Percentiles rank a stretch among this genome's conserved stretches.
Conservation (phyloP, 1,140 invertebrate genomes). For the Aphis craccivora region DNA sequence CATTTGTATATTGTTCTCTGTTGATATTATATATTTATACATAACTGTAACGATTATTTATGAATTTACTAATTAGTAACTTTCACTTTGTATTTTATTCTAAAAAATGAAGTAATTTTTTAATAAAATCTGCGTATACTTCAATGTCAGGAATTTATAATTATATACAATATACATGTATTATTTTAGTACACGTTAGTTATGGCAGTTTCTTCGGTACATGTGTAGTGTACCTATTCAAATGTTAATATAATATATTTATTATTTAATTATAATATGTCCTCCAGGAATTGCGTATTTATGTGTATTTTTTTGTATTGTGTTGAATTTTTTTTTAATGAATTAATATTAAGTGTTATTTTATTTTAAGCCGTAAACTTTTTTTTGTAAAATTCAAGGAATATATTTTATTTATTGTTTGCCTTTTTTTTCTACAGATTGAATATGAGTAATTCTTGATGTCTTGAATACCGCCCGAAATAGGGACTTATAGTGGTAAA, state of each 20-base stretch:
- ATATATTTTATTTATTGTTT: neutral
- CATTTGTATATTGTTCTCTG: neutral
- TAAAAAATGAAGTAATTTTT: neutral
- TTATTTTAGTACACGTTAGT: neutral
- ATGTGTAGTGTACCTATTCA: neutral
- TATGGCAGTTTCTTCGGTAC: neutral
- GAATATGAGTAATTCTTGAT: neutral
- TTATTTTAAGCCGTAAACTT: neutral
- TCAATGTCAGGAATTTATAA: neutral
- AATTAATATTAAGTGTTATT: neutral
- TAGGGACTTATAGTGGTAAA: neutral
- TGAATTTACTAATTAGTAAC: neutral
- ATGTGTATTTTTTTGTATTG: conserved; percentile 3
- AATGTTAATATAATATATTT: conserved; percentile 6
- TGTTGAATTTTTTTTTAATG: neutral
- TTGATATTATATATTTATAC: neutral
- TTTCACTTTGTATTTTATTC: neutral
- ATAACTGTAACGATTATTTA: no score
- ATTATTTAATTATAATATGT: conserved; percentile 27
- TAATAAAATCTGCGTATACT: neutral
- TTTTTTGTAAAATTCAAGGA: neutral
- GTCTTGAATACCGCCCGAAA: neutral
- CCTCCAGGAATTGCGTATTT: neutral
- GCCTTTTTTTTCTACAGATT: neutral
- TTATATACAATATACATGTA: neutral